phyloP scores from a whole-genome alignment of 2,888 invertebrate species.

The Noctua pronuba region DNA sequence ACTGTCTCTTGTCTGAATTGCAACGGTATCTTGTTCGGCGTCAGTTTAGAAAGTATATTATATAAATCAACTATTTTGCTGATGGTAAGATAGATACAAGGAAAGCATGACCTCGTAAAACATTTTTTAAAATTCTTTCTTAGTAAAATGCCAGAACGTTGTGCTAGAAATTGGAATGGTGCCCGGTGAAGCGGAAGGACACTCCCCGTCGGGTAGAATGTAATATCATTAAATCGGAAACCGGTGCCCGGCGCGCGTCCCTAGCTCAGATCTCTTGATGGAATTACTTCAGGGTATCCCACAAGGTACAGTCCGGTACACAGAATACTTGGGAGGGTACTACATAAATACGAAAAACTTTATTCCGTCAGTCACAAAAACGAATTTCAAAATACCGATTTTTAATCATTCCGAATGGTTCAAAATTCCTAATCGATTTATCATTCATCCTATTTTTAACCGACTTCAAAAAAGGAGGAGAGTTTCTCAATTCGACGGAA shows the following conservation, averaged over 20 bases:
- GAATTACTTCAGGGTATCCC: constrained; percentile 21
- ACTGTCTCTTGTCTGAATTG: neutral
- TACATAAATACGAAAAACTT: too few species aligned
- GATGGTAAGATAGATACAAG: neutral
- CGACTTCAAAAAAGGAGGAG: too few species aligned
- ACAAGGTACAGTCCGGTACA: neutral
- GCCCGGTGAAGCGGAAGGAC: constrained; percentile 5
- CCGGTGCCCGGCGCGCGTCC: neutral
- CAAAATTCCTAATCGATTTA: too few species aligned
- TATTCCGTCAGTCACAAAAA: too few species aligned
- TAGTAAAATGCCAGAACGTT: neutral
- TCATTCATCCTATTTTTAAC: too few species aligned
- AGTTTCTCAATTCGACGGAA: too few species aligned
- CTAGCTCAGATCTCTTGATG: neutral
- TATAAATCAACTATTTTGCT: neutral
- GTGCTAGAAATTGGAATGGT: constrained; percentile 18
- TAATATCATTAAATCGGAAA: neutral
- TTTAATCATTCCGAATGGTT: too few species aligned
- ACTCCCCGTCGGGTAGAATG: neutral
- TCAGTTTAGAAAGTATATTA: constrained; percentile 43
- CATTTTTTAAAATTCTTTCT: neutral
- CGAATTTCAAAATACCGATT: too few species aligned
- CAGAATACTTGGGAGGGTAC: neutral
- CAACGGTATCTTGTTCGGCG: constrained; percentile 25
- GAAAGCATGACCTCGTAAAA: neutral